Conservation (phyloP, 2,113 vertebrate species). For the Pollimyrus isidori region DNA sequence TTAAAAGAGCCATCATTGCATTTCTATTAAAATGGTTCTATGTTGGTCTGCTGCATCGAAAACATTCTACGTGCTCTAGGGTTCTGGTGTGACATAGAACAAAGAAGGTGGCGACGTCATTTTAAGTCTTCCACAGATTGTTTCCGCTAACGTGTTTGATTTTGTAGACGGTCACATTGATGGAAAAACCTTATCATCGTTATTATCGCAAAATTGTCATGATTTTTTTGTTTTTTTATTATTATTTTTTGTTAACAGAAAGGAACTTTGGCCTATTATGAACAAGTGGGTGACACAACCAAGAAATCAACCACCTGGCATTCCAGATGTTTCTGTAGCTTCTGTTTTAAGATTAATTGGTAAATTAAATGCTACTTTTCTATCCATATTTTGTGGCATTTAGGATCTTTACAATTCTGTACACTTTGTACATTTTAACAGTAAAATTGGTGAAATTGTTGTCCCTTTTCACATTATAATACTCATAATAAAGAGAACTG, state of each 20-base stretch:
- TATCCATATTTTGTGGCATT: not conserved
- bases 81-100: not conserved
- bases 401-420: not conserved
- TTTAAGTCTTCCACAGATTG: not conserved
- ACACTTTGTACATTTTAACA: not conserved
- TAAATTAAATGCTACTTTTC: conserved; percentile 46
- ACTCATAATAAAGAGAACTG: not conserved
- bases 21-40: not conserved
- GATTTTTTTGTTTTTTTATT: conserved; percentile 12
- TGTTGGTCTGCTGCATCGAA: not conserved
- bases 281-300: conserved; percentile 80
- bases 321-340: conserved; percentile 68
- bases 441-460: not conserved
- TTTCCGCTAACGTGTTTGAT: not conserved
- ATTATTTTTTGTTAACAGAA: conserved; percentile 53
- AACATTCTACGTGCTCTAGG: not conserved
- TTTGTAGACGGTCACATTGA: not conserved
- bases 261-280: conserved; percentile 89
- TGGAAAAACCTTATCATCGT: not conserved
- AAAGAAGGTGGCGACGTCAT: not conserved
- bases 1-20: not conserved
- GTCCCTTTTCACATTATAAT: not conserved
- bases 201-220: not conserved
- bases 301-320: conserved; percentile 52
- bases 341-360: conserved; percentile 80